Evolutionary conservation across 2,113 vertebrate genomes (phyloP), one percentile per base, ranked within the genome.

Genomic region (Sinocyclocheilus rhinocerous): DNA sequence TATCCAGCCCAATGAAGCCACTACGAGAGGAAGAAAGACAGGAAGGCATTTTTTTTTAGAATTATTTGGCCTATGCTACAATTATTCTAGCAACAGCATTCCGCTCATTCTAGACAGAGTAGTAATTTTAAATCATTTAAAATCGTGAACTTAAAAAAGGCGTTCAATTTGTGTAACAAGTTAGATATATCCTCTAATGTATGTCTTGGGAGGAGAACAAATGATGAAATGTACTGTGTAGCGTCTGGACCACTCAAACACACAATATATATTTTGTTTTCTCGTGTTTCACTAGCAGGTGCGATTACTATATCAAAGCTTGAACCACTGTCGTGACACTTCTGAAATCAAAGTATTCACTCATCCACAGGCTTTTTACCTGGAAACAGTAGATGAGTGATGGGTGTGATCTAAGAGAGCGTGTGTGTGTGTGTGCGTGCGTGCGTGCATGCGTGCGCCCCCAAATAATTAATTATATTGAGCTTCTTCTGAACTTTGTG

Each of bases 331-430:
- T 91, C 91, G 89, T 93, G 92, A 94, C 91, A 92, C 90, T 91
- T 94, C 93, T 90, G 91, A 93, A 93, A 92, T 93, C 93, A 93
- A 94, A 93, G 91, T 69, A 93, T 94, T 94, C 92, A 92, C 93
- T 94, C 93, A 94, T 91, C 91, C 87, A 90, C 90, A 90, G 90
- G 73, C 86, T 90, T 88, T 93, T 94, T 94, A 92, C 93, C 89
- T 92, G 86, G 93, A 93, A 95, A 94, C 93, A 93, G 86, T 84
- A 90, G 87, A 2, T 61, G 77, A 24, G 77, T 39, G 76, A 55
- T 20, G 45, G 24, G 45, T 29, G 73, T 18, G 13, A 10, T 7
- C 36, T 59, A 59, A 59, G 29, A 3, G 45, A 18, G 16, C 15
- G 0, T 15, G 13, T 12, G 4, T 67, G 24, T 24, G 0, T 15